These are phyloP conservation scores for Lerema accius DNA, from an alignment of 1,140 invertebrate genomes.

Conservation along the genomic window DNA sequence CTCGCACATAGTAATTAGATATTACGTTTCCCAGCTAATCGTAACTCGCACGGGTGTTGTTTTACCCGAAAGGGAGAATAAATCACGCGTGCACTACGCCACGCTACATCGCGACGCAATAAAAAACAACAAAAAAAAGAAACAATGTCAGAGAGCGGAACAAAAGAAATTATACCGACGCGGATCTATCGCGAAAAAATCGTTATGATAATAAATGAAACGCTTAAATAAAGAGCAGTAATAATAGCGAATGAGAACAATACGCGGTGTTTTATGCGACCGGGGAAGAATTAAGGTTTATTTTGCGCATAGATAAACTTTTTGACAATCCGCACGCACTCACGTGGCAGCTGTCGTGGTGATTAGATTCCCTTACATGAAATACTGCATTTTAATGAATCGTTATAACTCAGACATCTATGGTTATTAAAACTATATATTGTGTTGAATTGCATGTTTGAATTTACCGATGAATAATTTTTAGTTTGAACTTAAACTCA, in stretches of 20 bases:
- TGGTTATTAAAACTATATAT: constrained; percentile 53
- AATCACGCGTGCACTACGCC: constrained; percentile 62
- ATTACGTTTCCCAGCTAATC: constrained; percentile 77
- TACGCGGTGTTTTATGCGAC: constrained; percentile 61
- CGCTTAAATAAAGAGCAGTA: constrained; percentile 75
- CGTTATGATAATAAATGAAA: constrained; percentile 80
- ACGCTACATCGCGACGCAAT: constrained; percentile 65
- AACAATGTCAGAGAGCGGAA: constrained; percentile 75
- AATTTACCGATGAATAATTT: no score
- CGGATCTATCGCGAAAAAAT: constrained; percentile 74
- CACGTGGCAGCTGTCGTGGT: constrained; percentile 66
- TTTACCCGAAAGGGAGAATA: constrained; percentile 79
- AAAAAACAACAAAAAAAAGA: constrained; percentile 71
- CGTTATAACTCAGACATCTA: constrained; percentile 64
- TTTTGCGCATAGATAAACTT: constrained; percentile 74
- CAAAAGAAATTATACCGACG: constrained; percentile 78
- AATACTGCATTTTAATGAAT: constrained; percentile 76
- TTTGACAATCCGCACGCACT: constrained; percentile 61
- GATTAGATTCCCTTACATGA: constrained; percentile 69
- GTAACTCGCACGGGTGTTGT: constrained; percentile 79
- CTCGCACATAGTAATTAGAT: constrained; percentile 80
- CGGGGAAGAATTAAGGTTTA: constrained; percentile 72
- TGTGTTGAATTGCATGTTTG: no score
- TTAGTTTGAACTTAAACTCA: no score
- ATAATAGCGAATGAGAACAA: constrained; percentile 78